Percentiles rank a stretch among this genome's conserved stretches.
Conservation (phyloP, 2,113 vertebrate species). For the Nestor notabilis region DNA sequence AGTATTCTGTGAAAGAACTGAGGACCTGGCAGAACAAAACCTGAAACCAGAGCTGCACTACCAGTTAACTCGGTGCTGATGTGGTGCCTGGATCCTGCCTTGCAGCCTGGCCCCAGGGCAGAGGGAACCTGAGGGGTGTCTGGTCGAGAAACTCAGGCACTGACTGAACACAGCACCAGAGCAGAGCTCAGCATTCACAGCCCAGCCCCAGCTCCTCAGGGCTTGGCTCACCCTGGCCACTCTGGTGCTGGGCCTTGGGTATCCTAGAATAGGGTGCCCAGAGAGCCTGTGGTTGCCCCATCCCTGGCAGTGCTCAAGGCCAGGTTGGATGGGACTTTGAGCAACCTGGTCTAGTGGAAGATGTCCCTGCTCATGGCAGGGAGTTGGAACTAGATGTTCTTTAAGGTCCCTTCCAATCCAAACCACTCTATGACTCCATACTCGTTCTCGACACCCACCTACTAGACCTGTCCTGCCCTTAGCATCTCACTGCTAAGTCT, state of each 20-base stretch:
- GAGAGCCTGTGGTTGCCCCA: not conserved
- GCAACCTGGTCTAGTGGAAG: not conserved
- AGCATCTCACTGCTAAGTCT: not conserved
- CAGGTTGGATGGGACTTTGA: not conserved
- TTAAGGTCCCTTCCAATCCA: not conserved
- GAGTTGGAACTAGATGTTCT: not conserved
- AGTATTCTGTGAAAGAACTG: not conserved
- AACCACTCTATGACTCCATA: not conserved
- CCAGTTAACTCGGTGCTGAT: fast-evolving
- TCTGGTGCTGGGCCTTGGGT: not conserved
- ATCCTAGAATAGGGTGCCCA: not conserved
- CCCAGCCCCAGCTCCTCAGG: not conserved
- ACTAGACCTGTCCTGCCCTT: not conserved
- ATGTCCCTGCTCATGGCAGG: not conserved
- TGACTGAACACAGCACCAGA: not conserved
- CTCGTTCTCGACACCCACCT: not conserved
- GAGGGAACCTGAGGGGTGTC: not conserved
- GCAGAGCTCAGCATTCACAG: not conserved
- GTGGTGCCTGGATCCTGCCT: not conserved
- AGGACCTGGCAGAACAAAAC: not conserved
- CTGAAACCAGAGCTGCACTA: not conserved
- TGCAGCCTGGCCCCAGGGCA: not conserved
- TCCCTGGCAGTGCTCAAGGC: not conserved
- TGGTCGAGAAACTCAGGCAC: not conserved
- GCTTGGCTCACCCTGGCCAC: not conserved